phyloP scores from a whole-genome alignment of 2,888 invertebrate species.

The Himalopsyche kuldschensis region DNA sequence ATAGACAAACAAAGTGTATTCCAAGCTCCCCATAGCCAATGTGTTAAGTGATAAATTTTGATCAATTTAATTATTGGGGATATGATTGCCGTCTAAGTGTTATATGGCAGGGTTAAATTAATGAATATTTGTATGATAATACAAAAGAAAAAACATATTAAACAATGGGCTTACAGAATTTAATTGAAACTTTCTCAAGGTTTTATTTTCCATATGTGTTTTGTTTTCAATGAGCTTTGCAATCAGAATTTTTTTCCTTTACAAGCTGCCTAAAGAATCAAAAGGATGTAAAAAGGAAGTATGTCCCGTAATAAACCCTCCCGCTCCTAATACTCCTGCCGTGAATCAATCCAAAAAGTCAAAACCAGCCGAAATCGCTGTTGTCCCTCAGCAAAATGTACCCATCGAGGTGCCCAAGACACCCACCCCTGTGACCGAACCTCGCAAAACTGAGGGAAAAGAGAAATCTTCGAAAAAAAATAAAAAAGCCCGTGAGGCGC shows the following conservation, averaged over 20 bases:
- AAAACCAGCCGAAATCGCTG: conserved; percentile 15
- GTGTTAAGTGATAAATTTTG: too few species aligned
- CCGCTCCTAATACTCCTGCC: conserved; percentile 8
- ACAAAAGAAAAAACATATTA: too few species aligned
- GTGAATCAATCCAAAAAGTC: conserved; percentile 4
- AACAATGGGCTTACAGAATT: too few species aligned
- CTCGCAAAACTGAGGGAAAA: conserved; percentile 27
- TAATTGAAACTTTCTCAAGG: too few species aligned
- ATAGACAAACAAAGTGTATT: too few species aligned
- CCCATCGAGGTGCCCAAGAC: neutral
- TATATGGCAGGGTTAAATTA: too few species aligned
- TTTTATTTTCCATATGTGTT: neutral
- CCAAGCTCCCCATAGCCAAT: too few species aligned
- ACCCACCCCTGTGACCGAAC: conserved; percentile 3
- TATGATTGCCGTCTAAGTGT: too few species aligned
- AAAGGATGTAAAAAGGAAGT: conserved; percentile 18
- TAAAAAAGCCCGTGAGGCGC: conserved; percentile 31
- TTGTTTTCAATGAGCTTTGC: neutral
- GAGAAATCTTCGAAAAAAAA: conserved; percentile 36
- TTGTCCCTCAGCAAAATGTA: conserved; percentile 16
- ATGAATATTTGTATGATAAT: too few species aligned
- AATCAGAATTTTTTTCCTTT: conserved; percentile 18
- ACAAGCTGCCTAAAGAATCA: conserved; percentile 39
- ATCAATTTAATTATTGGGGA: too few species aligned
- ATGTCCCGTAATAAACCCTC: neutral